Base-by-base conservation (phyloP, 2,797 vertebrate species). In the Hydrolagus colliei region DNA sequence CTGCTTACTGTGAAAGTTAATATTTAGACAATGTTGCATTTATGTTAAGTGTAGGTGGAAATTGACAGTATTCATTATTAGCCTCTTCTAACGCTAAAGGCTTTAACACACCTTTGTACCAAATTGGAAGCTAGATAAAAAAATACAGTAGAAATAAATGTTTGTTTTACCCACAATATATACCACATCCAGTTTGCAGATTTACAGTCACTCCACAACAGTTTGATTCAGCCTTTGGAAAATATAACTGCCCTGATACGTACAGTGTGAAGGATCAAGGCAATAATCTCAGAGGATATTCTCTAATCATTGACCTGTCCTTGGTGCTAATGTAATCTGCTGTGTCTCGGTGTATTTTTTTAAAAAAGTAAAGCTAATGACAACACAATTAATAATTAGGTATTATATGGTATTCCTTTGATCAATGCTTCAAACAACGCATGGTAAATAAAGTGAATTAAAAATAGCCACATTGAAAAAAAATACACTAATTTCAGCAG, bases 101-200 rank as follows among this genome's bases (percentile, higher is more conserved):
- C 61, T 80, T 80, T 80, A 65, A 80, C 22, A 63, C 61, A 65
- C 22, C 63, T 80, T 80, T 41, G 65, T 27, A 80, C 11, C 62
- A 77, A n/a, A 13, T 3, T 62, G 27, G 20, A 80, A 80, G 65
- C 62, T 65, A 80, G 6, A 65, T 79, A 7, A 9, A 13, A 52
- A n/a, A 77, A 61, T n/a, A 77, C 61, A 27, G n/a, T 1, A 27
- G 59, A 63, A 79, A 63, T 59, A 76, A 76, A 77, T 61, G 16
- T 41, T 11, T 77, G 9, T 18, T 77, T 77, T 9, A 11, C 8
- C 20, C 18, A 77, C 10, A 12, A 20, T 59, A 5, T 20, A 11
- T 59, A 77, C 73, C 68, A 77, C 14, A 9, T 72, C 18, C 20
- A 7, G 18, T 1, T 72, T 72, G 6, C 52, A 77, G 75, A 77